These are phyloP conservation scores for Nymphicus hollandicus DNA, from an alignment of 2,113 vertebrate genomes.

Conservation along the genomic window DNA sequence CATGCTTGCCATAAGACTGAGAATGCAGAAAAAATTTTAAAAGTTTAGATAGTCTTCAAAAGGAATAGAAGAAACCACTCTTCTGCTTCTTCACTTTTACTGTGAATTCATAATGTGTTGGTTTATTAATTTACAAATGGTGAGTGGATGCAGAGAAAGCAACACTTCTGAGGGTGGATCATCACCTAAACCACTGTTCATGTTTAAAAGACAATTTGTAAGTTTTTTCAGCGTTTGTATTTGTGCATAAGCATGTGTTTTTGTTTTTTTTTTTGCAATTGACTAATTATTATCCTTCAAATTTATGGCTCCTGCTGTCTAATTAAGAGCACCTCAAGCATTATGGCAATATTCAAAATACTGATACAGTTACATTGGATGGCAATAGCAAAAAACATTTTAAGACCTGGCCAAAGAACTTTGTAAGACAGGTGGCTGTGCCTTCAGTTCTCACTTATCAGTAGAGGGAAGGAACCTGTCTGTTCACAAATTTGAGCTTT, in stretches of 20 bases:
- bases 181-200: background rate
- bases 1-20: background rate
- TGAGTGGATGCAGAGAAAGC: background rate
- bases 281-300: background rate
- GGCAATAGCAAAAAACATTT: background rate
- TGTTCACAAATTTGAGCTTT: background rate
- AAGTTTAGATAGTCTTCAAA: background rate
- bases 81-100: background rate
- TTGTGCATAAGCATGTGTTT: background rate
- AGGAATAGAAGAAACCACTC: background rate
- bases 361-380: background rate
- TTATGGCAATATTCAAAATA: background rate
- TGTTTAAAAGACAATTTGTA: background rate
- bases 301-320: background rate
- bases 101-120: background rate
- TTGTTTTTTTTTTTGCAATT: background rate
- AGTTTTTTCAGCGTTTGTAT: background rate
- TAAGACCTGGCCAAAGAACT: background rate
- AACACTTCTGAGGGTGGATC: background rate
- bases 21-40: background rate
- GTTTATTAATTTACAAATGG: background rate
- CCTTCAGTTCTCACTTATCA: background rate
- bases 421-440: background rate
- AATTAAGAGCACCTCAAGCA: background rate
- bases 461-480: background rate